Base-by-base conservation (phyloP, 1,140 invertebrate genomes). In the Atta colombica region DNA sequence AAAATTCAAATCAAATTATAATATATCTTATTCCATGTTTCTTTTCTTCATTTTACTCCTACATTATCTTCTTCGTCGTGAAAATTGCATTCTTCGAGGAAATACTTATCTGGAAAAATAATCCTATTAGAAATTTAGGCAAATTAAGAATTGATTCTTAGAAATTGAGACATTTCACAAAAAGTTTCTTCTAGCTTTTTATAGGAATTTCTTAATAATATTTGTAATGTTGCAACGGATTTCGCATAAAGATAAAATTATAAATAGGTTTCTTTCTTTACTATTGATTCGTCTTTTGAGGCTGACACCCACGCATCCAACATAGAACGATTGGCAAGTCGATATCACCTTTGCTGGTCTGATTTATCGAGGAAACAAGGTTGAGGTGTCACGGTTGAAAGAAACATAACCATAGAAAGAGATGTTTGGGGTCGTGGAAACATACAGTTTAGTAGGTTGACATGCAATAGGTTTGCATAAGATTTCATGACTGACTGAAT, bases 401-500 rank as follows among this genome's bases (percentile, higher is more conserved):
- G 69, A 75, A 75, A 35, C 55, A 75, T 63, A 63, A 75, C 18
- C 25, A 25, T 74, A 25, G 68, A 75, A 74, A 84, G 25, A 84
- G 68, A 84, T 81, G 80, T 49, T 72, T 74, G 21, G 53, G 31
- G 21, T 35, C 68, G 55, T 61, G 68, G 25, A 75, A 84, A 84
- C 25, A 21, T 74, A 72, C 28, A 14, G 35, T 74, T 84, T 84
- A 74, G 18, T 49, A 75, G 39, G 25, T 63, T 75, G 39, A 84
- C 69, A 35, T 21, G n/a, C 18, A 10, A 7, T 49, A 7, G 16
- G n/a, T 61, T 84, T 84, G 39, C 80, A 55, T 28, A 84, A 84
- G 55, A 84, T 84, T 84, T 84, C n/a, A 84, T 69, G 68, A 61
- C 6, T 51, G 68, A 82, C 78, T 45, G 78, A 72, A n/a, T 58